phyloP scores from a whole-genome alignment of 2,888 invertebrate genomes.

The Cinara cedri region DNA sequence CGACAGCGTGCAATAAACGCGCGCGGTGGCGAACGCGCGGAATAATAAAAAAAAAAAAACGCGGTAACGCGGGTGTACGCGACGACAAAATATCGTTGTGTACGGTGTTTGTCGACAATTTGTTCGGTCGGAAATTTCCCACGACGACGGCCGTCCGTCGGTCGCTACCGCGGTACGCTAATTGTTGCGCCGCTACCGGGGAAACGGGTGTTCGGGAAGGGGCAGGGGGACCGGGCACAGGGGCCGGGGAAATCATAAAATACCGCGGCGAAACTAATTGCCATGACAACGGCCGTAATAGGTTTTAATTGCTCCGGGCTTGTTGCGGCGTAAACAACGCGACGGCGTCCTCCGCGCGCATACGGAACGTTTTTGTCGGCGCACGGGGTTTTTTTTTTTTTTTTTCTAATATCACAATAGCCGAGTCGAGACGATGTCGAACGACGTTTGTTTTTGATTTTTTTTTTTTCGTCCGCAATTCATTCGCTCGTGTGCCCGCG shows the following conservation, averaged over 20 bases:
- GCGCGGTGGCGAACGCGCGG: no score
- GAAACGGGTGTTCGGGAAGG: background rate
- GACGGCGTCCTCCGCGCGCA: background rate
- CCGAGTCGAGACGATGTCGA: no score
- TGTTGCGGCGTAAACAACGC: slow-evolving; percentile 8
- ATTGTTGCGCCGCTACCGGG: slow-evolving; percentile 29
- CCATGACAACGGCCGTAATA: slow-evolving; percentile 19
- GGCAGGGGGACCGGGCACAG: no score
- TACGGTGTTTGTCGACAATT: slow-evolving; percentile 30
- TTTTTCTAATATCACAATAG: background rate
- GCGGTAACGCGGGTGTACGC: no score
- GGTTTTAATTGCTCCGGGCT: slow-evolving; percentile 37
- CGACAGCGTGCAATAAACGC: no score
- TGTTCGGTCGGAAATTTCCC: slow-evolving; percentile 25
- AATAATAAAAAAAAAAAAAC: no score
- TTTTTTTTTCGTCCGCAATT: no score
- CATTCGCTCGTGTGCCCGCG: no score
- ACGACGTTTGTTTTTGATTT: no score
- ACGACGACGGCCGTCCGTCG: background rate
- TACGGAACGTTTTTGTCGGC: no score
- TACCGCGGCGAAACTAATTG: slow-evolving; percentile 35
- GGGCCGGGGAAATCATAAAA: slow-evolving; percentile 19
- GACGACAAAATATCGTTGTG: no score
- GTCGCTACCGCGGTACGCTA: slow-evolving; percentile 11
- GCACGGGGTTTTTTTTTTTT: no score